Conservation (phyloP, 2,888 invertebrate species). For the Molorchus minor region DNA sequence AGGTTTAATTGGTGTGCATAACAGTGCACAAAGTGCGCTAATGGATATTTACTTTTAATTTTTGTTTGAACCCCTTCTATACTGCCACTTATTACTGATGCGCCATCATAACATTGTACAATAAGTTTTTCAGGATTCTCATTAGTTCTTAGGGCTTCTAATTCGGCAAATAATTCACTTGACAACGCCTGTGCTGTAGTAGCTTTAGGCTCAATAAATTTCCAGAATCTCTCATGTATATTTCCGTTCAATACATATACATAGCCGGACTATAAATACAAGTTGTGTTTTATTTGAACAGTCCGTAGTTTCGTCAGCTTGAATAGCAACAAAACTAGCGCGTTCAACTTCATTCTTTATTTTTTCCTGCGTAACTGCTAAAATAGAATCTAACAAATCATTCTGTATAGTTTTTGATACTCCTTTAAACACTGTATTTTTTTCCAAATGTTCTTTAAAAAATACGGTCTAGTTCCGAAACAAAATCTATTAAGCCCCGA, state of each 20-base stretch:
- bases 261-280: slow-evolving; percentile 8
- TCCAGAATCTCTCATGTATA: slow-evolving; percentile 17
- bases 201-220: slow-evolving; percentile 11
- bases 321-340: slow-evolving; percentile 13
- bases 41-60: background rate
- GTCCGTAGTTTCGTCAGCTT: background rate
- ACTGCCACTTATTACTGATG: slow-evolving; percentile 20
- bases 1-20: slow-evolving; percentile 6
- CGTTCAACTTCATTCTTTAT: slow-evolving; percentile 11
- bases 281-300: background rate
- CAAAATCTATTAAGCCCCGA: no score
- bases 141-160: slow-evolving; percentile 1
- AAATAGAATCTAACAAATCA: slow-evolving; percentile 19
- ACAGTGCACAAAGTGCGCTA: background rate
- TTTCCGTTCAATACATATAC: background rate
- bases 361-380: slow-evolving; percentile 3
- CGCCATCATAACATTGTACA: slow-evolving; percentile 29
- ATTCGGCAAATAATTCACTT: background rate
- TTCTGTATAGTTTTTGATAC: slow-evolving; percentile 22
- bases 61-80: slow-evolving; percentile 19
- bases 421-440: slow-evolving; percentile 5
- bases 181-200: background rate
- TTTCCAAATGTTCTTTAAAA: slow-evolving; percentile 12
- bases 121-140: slow-evolving; percentile 17
- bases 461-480: slow-evolving; percentile 14